These are phyloP conservation scores for Hippasteria phrygiana DNA, from an alignment of 53 echinoderm and acorn worm species.

Conservation along the genomic window DNA sequence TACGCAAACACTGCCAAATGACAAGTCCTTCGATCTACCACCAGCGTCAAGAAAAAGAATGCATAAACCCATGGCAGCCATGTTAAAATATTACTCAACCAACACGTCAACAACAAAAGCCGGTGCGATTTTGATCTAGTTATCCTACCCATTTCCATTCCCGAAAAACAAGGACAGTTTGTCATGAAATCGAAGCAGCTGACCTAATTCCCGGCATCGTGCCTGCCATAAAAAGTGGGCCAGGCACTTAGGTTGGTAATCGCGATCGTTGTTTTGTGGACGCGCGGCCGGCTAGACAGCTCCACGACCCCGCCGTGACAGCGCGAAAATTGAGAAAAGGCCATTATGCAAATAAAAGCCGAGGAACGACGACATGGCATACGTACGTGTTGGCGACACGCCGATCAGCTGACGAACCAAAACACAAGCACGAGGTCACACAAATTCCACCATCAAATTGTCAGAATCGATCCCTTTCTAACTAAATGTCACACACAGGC, in stretches of 20 bases:
- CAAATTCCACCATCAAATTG: neutral
- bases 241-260: neutral
- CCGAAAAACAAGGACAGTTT: neutral
- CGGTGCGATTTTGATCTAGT: too few relatives aligned
- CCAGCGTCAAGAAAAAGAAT: too few relatives aligned
- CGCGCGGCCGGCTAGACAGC: neutral
- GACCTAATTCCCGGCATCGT: neutral
- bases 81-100: neutral
- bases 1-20: too few relatives aligned
- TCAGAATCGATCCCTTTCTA: neutral
- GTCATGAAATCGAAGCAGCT: neutral
- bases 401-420: slow-evolving; percentile 71
- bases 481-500: slow-evolving; percentile 29
- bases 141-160: too few relatives aligned
- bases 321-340: neutral
- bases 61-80: too few relatives aligned
- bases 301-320: neutral
- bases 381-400: neutral
- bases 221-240: slow-evolving; percentile 3
- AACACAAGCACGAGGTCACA: slow-evolving; percentile 67
- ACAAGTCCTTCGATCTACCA: too few relatives aligned
- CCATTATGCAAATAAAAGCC: slow-evolving; percentile 68
- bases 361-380: neutral
- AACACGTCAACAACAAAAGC: too few relatives aligned
- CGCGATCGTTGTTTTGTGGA: neutral